Evolutionary conservation across 2,888 invertebrate species (phyloP).

Genomic region (Auanema freiburgensis): DNA sequence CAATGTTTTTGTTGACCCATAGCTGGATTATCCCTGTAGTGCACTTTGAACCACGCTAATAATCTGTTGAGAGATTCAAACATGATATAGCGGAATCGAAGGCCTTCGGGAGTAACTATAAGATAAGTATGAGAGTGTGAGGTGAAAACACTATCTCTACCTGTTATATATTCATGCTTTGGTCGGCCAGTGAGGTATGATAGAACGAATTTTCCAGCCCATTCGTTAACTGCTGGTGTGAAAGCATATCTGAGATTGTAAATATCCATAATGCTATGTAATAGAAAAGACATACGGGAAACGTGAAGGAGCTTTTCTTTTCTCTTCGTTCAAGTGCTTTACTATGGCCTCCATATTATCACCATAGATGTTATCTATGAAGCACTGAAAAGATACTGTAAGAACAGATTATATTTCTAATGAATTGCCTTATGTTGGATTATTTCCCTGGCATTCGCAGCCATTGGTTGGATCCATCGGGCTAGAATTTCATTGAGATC

Average conservation of each 20-base stretch:
- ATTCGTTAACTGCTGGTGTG: constrained; percentile 36
- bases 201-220: constrained; percentile 84
- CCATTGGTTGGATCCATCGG: constrained; percentile 93
- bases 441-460: constrained; percentile 85
- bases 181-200: constrained; percentile 86
- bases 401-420: constrained; percentile 73
- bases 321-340: constrained; percentile 23
- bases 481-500: constrained; percentile 99
- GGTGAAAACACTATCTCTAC: constrained; percentile 9
- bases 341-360: constrained; percentile 44
- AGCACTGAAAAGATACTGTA: constrained; percentile 66
- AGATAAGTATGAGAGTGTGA: not conserved
- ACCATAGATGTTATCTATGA: constrained; percentile 70
- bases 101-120: constrained; percentile 82
- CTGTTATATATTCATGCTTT: constrained; percentile 87
- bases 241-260: constrained; percentile 47
- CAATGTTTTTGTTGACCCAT: not conserved
- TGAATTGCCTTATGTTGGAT: constrained; percentile 76
- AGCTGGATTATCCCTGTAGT: constrained; percentile 81
- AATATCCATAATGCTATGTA: not conserved
- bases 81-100: constrained; percentile 80
- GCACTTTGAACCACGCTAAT: constrained; percentile 96
- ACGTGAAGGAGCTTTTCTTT: constrained; percentile 12
- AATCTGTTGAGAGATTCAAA: constrained; percentile 81
- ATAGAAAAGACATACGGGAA: constrained; percentile 10